Conservation (phyloP, 2,113 vertebrate genomes). For the Engraulis encrasicolus region DNA sequence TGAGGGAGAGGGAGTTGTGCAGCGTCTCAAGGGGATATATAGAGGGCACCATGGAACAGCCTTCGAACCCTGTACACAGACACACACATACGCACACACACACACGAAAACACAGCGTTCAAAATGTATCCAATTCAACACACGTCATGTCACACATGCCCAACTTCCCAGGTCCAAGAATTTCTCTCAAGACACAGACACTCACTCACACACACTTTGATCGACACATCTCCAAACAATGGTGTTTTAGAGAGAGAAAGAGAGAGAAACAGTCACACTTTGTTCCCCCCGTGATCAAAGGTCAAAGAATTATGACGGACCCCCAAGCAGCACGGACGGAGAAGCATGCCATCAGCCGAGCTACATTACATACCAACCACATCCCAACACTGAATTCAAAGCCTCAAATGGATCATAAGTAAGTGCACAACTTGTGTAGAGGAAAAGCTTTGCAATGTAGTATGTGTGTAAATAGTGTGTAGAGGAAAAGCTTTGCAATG, state of each 20-base stretch:
- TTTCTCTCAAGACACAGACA: background rate
- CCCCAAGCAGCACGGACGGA: background rate
- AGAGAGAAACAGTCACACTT: background rate
- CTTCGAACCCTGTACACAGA: slow-evolving; percentile 89
- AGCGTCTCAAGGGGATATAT: slow-evolving; percentile 97
- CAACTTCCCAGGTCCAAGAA: background rate
- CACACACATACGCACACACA: background rate
- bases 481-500: too few relatives aligned
- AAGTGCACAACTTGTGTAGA: too few relatives aligned
- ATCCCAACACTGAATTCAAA: background rate
- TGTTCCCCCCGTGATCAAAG: background rate
- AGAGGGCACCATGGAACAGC: slow-evolving; percentile 97
- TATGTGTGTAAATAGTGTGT: too few relatives aligned
- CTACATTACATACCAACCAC: background rate
- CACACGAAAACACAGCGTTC: background rate
- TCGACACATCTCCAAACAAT: background rate
- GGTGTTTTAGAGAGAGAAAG: background rate
- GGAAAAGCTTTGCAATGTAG: too few relatives aligned
- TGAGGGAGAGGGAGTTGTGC: slow-evolving; percentile 95
- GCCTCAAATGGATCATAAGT: too few relatives aligned
- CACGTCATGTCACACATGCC: background rate
- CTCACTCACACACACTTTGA: background rate
- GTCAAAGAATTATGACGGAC: background rate
- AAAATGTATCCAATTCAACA: background rate
- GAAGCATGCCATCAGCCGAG: slow-evolving; percentile 4